These are phyloP conservation scores for Pyrochroa serraticornis DNA, from an alignment of 2,888 invertebrate species.

Conservation along the genomic window DNA sequence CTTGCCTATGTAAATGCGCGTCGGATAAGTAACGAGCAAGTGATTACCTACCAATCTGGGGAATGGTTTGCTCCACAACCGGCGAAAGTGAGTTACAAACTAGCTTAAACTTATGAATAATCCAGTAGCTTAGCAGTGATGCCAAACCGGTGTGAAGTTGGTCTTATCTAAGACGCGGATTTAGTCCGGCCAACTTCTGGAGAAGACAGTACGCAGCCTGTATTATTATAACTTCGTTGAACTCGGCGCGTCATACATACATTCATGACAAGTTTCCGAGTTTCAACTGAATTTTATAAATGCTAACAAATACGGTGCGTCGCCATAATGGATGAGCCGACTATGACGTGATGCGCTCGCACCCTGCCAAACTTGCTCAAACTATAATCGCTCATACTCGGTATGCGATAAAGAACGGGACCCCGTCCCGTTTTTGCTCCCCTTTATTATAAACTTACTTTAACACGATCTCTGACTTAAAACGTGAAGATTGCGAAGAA, in stretches of 20 bases:
- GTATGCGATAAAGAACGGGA: too few relatives aligned
- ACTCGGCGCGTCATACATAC: constrained; percentile 54
- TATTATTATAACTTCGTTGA: constrained; percentile 54
- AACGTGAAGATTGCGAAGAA: too few relatives aligned
- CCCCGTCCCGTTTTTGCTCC: too few relatives aligned
- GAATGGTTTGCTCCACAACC: constrained; percentile 48
- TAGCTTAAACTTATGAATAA: constrained; percentile 58
- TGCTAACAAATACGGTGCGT: constrained; percentile 40
- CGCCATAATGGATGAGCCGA: constrained; percentile 35
- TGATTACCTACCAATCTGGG: constrained; percentile 56
- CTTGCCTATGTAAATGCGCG: constrained; percentile 40
- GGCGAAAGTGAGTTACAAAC: constrained; percentile 55
- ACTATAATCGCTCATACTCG: constrained; percentile 4
- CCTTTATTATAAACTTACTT: too few relatives aligned
- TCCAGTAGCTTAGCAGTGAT: constrained; percentile 55
- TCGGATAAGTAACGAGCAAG: constrained; percentile 54
- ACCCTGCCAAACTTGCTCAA: background rate
- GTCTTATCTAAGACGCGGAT: constrained; percentile 56
- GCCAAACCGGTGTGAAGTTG: constrained; percentile 55
- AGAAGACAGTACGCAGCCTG: constrained; percentile 45
- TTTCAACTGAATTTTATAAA: constrained; percentile 44
- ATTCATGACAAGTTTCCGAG: constrained; percentile 50
- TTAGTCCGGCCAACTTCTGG: constrained; percentile 51
- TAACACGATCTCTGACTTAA: too few relatives aligned
- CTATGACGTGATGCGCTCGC: constrained; percentile 1